A percentile compares a stretch with the other conserved stretches of the same genome.
These are phyloP conservation scores for Tetrao urogallus DNA, from an alignment of 2,113 vertebrate genomes.

Conservation along the genomic window DNA sequence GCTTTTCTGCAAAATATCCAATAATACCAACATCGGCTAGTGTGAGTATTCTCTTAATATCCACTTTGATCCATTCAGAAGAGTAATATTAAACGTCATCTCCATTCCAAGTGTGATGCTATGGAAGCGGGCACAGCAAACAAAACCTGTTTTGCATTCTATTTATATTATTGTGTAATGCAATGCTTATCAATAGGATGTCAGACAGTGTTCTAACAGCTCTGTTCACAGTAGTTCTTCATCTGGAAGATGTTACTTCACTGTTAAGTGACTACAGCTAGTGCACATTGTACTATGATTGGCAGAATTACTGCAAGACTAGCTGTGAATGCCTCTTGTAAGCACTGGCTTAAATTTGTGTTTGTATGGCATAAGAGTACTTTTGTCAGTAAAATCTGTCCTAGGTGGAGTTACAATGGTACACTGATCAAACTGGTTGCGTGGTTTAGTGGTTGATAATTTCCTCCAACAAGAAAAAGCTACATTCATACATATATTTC, in stretches of 20 bases:
- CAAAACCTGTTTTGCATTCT: neutral
- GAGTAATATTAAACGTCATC: neutral
- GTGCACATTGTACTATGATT: neutral
- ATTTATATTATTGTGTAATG: neutral
- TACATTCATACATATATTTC: neutral
- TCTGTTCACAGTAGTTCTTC: neutral
- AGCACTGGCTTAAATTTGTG: neutral
- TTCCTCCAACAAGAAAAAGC: neutral
- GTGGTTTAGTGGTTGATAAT: neutral
- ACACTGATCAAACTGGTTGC: accelerated
- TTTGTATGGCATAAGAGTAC: neutral
- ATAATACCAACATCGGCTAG: neutral
- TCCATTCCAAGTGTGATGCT: neutral
- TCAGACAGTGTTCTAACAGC: neutral
- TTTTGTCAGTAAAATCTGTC: neutral
- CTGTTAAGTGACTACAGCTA: neutral
- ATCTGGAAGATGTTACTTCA: neutral
- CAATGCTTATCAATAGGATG: neutral
- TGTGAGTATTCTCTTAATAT: neutral
- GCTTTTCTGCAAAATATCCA: neutral
- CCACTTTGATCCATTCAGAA: neutral
- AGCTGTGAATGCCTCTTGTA: neutral
- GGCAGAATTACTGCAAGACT: neutral
- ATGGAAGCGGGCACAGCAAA: neutral
- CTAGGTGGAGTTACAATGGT: neutral